A percentile compares a stretch with the other conserved stretches of the same genome.
Conservation (phyloP, 2,888 invertebrate species). For the Philereme transversata region DNA sequence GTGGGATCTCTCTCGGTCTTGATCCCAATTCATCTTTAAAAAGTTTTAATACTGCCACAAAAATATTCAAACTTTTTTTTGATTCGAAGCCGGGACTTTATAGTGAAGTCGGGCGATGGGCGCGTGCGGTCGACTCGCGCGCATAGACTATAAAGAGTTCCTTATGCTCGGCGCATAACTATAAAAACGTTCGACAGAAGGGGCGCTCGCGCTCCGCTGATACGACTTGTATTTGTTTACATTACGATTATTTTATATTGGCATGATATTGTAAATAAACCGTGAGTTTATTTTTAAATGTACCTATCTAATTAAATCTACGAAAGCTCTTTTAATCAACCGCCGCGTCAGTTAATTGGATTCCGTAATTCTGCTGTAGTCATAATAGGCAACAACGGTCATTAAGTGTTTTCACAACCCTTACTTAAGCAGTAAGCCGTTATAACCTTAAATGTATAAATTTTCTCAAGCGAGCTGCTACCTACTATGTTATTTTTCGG, state of each 20-base stretch:
- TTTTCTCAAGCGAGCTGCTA: too few species aligned
- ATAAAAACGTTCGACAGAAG: conserved; percentile 69
- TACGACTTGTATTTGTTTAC: conserved; percentile 67
- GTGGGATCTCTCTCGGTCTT: conserved; percentile 61
- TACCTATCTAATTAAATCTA: conserved; percentile 5
- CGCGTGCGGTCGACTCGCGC: conserved; percentile 81
- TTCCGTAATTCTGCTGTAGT: too few species aligned
- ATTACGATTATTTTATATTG: conserved; percentile 49
- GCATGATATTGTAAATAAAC: conserved; percentile 4
- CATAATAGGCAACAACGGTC: too few species aligned
- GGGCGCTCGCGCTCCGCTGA: conserved; percentile 64
- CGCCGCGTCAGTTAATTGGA: not conserved
- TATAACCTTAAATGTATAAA: too few species aligned
- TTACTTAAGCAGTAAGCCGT: too few species aligned
- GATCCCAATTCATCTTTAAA: conserved; percentile 71
- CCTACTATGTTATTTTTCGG: too few species aligned
- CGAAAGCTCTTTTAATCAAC: conserved; percentile 3
- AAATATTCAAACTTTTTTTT: conserved; percentile 32
- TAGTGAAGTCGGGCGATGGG: conserved; percentile 52
- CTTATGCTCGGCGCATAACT: conserved; percentile 73
- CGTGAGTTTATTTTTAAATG: conserved; percentile 12
- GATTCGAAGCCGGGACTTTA: conserved; percentile 26
- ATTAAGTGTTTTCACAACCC: too few species aligned
- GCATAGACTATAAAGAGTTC: conserved; percentile 79
- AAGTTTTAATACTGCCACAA: conserved; percentile 14